Conservation (phyloP, 2,113 vertebrate species). For the Lonchura striata region DNA sequence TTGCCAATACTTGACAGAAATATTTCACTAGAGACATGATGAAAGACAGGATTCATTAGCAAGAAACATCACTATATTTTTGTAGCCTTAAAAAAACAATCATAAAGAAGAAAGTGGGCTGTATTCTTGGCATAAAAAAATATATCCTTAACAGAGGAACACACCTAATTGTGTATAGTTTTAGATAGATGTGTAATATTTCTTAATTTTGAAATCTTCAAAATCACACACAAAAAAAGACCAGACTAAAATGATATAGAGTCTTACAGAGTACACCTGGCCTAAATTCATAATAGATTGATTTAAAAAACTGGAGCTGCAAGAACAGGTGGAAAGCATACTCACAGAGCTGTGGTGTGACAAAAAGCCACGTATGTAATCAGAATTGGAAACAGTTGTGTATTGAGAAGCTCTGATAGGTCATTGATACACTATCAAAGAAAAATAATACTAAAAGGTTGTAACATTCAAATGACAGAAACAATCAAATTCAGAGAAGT, state of each 20-base stretch:
- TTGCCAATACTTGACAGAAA: constrained; percentile 9
- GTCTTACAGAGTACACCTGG: neutral
- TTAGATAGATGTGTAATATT: neutral
- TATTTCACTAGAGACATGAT: neutral
- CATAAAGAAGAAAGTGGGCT: neutral
- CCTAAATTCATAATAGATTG: neutral
- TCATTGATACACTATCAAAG: neutral
- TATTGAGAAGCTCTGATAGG: neutral
- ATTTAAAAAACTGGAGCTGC: neutral
- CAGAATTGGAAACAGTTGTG: neutral
- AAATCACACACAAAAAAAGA: neutral
- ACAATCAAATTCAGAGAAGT: neutral
- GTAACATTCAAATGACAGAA: neutral
- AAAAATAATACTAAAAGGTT: neutral
- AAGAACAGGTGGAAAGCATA: neutral
- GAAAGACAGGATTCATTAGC: neutral
- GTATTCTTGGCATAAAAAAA: neutral
- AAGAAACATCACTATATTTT: neutral
- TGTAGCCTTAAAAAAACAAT: neutral
- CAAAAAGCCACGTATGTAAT: neutral
- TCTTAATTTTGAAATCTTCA: neutral
- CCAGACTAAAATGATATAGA: neutral
- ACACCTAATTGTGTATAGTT: neutral
- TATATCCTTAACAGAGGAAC: neutral
- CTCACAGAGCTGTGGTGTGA: neutral